These are phyloP conservation scores for Dipus sagitta DNA, from an alignment of 2,797 vertebrate species.

Conservation along the genomic window DNA sequence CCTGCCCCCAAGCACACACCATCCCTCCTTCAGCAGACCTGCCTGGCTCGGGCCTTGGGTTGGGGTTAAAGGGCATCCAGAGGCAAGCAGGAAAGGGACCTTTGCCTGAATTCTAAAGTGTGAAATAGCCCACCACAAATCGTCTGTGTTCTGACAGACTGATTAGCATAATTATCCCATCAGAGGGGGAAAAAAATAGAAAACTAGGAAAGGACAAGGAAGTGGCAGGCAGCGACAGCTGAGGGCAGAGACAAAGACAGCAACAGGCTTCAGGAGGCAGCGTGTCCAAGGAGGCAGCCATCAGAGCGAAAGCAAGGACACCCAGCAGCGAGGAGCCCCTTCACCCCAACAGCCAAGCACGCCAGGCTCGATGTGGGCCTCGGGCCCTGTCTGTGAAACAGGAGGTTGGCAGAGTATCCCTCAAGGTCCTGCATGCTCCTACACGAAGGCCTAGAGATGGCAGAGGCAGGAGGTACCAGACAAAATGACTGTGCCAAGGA, in stretches of 20 bases:
- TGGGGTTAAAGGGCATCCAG: constrained; percentile 51
- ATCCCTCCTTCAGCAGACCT: neutral
- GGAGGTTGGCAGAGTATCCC: neutral
- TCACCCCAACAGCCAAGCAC: too few species aligned
- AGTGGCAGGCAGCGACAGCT: constrained; percentile 67
- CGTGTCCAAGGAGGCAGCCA: neutral
- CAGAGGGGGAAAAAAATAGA: constrained; percentile 43
- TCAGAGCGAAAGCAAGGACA: neutral
- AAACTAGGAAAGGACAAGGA: constrained; percentile 66
- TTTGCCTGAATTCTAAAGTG: constrained; percentile 71
- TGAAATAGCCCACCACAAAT: constrained; percentile 81
- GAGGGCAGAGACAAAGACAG: constrained; percentile 68
- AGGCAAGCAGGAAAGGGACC: constrained; percentile 63
- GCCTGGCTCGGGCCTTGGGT: neutral
- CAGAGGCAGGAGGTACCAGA: neutral
- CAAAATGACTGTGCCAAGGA: neutral
- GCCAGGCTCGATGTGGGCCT: neutral
- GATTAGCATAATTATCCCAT: constrained; percentile 85
- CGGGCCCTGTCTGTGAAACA: rapidly evolving
- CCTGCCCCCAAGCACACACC: neutral
- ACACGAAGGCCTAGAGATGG: neutral
- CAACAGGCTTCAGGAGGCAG: neutral
- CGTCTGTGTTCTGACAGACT: constrained; percentile 83
- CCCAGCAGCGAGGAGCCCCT: neutral
- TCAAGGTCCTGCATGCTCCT: neutral